phyloP scores from a whole-genome alignment of 2,888 invertebrate species.

The Parnassius mnemosyne region DNA sequence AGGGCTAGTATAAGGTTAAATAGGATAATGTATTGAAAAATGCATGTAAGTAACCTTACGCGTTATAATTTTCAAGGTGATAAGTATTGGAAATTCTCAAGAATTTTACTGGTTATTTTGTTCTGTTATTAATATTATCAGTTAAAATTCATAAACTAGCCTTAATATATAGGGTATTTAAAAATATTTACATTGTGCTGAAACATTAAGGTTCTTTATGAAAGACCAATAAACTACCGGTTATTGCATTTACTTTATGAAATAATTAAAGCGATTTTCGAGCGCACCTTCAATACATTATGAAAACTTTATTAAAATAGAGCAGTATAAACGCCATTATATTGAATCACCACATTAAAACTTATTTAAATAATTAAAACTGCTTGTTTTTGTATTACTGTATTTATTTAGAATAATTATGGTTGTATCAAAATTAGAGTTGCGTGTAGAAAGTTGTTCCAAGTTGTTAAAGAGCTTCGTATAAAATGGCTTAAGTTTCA shows the following conservation, averaged over 20 bases:
- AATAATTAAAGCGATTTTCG: conserved; percentile 20
- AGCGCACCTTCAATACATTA: conserved; percentile 38
- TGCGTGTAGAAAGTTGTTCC: conserved; percentile 49
- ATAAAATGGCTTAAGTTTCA: conserved; percentile 42
- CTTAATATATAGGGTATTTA: conserved; percentile 6
- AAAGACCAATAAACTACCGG: conserved; percentile 15
- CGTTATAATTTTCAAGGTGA: no score
- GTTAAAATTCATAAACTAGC: no score
- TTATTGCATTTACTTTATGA: conserved; percentile 16
- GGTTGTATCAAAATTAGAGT: conserved; percentile 44
- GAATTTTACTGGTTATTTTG: no score
- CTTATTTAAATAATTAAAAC: conserved; percentile 43
- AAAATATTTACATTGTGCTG: conserved; percentile 2
- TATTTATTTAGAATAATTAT: conserved; percentile 44
- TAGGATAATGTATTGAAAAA: no score
- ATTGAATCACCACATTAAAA: conserved; percentile 43
- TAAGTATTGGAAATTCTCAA: no score
- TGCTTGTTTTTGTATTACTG: conserved; percentile 31
- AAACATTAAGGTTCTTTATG: conserved; percentile 19
- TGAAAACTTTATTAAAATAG: conserved; percentile 36
- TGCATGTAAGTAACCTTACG: no score
- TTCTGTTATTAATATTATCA: no score
- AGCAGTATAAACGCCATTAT: conserved; percentile 75
- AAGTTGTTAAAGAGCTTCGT: conserved; percentile 38
- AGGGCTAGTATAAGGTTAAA: no score